Percentiles rank a stretch among this genome's conserved stretches.
Conservation (phyloP, 2,888 invertebrate species). For the Dinocampus coccinellae region DNA sequence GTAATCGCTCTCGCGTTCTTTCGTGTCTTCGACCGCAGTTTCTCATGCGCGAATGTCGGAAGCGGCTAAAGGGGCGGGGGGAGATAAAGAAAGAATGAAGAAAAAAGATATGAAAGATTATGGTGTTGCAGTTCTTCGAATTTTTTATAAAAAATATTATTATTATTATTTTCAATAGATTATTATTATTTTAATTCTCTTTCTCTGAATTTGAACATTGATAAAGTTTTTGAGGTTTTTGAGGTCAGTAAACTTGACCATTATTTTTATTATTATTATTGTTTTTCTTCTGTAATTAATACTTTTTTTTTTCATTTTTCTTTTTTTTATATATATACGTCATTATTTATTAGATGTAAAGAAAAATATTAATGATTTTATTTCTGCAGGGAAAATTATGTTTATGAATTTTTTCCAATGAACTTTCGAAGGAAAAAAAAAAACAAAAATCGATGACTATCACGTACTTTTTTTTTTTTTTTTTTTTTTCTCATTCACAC, state of each 20-base stretch:
- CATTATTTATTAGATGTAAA: too few species aligned
- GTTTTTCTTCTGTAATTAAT: neutral
- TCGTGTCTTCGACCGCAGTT: conserved; percentile 60
- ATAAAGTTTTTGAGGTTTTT: neutral
- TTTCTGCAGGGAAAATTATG: neutral
- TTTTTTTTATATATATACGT: too few species aligned
- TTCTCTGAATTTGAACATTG: neutral
- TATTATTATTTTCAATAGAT: too few species aligned
- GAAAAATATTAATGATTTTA: too few species aligned
- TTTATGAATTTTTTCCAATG: too few species aligned
- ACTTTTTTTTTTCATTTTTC: too few species aligned
- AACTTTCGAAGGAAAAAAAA: conserved; percentile 3
- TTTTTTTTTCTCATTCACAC: neutral
- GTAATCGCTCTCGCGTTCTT: conserved; percentile 58
- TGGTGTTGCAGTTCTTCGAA: neutral
- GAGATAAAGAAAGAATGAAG: conserved; percentile 37
- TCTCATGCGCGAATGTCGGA: conserved; percentile 35
- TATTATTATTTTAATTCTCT: conserved; percentile 14
- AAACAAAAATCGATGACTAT: neutral
- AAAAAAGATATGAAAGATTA: conserved; percentile 17
- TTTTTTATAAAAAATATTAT: neutral
- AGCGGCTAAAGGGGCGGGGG: conserved; percentile 8
- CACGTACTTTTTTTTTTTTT: too few species aligned
- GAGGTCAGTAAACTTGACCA: conserved; percentile 8
- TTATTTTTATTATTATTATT: neutral